These are phyloP conservation scores for Nebria salina DNA, from an alignment of 2,888 invertebrate species.

Conservation along the genomic window DNA sequence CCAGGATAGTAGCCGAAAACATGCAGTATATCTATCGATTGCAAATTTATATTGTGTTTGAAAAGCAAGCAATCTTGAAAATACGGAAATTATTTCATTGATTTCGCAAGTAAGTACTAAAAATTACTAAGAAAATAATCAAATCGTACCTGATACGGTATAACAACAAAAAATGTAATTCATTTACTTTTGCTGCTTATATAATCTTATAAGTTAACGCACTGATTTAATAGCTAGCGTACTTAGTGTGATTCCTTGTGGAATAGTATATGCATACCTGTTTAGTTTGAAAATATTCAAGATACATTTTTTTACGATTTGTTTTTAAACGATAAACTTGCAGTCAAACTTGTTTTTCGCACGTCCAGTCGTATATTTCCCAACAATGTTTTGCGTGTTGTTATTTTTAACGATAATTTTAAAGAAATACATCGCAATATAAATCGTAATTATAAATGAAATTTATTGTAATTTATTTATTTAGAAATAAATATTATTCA, in stretches of 20 bases:
- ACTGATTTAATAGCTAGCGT: background rate
- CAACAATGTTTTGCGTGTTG: constrained; percentile 2
- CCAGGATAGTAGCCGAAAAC: no score
- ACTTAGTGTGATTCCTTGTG: background rate
- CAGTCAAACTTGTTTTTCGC: constrained; percentile 34
- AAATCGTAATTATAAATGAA: no score
- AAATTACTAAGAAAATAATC: background rate
- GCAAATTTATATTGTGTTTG: no score
- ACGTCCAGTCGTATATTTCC: constrained; percentile 20
- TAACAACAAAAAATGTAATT: background rate
- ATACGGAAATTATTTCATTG: no score
- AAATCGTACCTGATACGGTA: background rate
- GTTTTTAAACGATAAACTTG: background rate
- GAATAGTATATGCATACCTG: background rate
- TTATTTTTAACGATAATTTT: no score
- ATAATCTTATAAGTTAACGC: background rate
- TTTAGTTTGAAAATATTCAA: constrained; percentile 4
- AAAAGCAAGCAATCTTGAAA: no score
- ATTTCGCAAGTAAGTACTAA: background rate
- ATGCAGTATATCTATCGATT: no score
- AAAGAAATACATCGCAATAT: no score
- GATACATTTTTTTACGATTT: constrained; percentile 18
- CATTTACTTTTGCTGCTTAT: background rate
- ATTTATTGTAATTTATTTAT: no score
- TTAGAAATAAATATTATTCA: no score